phyloP scores from a whole-genome alignment of 2,888 invertebrate species.

The Yponomeuta evonymella region DNA sequence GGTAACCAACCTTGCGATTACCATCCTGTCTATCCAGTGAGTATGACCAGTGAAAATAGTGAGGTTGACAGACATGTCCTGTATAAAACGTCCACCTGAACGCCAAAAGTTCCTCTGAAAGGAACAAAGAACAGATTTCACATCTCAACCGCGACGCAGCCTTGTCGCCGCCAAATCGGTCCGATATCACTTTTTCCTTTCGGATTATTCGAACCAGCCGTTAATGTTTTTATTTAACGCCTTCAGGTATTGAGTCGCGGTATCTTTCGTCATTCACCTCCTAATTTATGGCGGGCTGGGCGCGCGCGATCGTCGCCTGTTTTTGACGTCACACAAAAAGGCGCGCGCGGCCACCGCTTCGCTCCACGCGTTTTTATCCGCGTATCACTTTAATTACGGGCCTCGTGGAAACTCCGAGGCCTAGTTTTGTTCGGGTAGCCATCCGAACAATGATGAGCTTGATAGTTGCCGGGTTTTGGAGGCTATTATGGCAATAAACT shows the following conservation, averaged over 20 bases:
- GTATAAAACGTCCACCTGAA: conserved; percentile 7
- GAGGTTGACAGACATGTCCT: neutral
- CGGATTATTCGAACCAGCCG: conserved; percentile 66
- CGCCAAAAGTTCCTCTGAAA: conserved; percentile 6
- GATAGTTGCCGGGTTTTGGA: neutral
- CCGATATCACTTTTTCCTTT: conserved; percentile 62
- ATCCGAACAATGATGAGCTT: neutral
- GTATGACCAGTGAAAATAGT: neutral
- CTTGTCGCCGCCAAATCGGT: conserved; percentile 64
- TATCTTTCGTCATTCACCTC: conserved; percentile 59
- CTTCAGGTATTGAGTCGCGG: conserved; percentile 65
- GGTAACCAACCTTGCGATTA: too few relatives aligned
- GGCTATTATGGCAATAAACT: neutral
- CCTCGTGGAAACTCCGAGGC: conserved; percentile 27
- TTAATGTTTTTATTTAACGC: conserved; percentile 76
- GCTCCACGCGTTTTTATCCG: conserved; percentile 55
- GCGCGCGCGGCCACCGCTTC: conserved; percentile 42
- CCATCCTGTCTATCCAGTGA: too few relatives aligned
- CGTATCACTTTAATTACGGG: conserved; percentile 67
- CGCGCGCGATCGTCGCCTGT: conserved; percentile 45
- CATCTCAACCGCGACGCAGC: conserved; percentile 14
- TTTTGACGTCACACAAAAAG: conserved; percentile 62
- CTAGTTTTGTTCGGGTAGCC: conserved; percentile 2
- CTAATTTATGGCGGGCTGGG: conserved; percentile 68
- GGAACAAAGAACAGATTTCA: conserved; percentile 14